Evolutionary conservation across 2,888 invertebrate species (phyloP), one percentile per base, ranked within the genome.

Genomic region (Ceratothoa steindachneri): DNA sequence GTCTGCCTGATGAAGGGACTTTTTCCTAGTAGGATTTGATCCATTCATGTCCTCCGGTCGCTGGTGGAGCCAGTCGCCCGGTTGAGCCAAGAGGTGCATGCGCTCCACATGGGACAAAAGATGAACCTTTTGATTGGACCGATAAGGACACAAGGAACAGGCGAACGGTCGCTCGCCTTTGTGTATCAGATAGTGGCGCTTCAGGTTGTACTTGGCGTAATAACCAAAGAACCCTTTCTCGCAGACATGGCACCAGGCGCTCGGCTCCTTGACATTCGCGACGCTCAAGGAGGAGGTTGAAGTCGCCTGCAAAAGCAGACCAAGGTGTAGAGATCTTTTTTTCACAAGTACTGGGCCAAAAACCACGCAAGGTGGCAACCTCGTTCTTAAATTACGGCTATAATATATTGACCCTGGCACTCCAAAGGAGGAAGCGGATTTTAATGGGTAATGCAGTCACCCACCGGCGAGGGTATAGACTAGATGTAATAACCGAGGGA

Each of bases 181-280:
- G 69, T 78, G 78, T 30, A 78, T 73, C 30, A 73, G 73, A 71
- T 73, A 69, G 52, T 78, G 78, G 52, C 75, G 60, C 71, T 75
- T 75, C 73, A 78, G 65, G 73, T 78, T 78, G 72, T 78, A 78
- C 75, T 78, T 78, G 71, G 69, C 72, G 55, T 75, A 78, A n/a
- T 73, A 75, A 29, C 78, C 78, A 30, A 73, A 52, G 73, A 78
- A 78, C 28, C 71, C 71, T 53, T 75, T 75, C 27, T 73, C 75
- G 69, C 78, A 78, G 64, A 71, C 53, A 12, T 30, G 71, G 69
- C 78, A 78, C n/a, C 55, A 19, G 22, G 71, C 73, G 71, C 31
- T 30, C 1, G 29, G 27, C 9, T 67, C 1, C 1, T 1, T 22
- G 24, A 28, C 31, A 15, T 4, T 30, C 5, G 2, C 29, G n/a